A percentile compares a stretch with the other conserved stretches of the same genome.
Conservation (phyloP, 2,797 vertebrate species). For the Oceanodroma leucorhoa region DNA sequence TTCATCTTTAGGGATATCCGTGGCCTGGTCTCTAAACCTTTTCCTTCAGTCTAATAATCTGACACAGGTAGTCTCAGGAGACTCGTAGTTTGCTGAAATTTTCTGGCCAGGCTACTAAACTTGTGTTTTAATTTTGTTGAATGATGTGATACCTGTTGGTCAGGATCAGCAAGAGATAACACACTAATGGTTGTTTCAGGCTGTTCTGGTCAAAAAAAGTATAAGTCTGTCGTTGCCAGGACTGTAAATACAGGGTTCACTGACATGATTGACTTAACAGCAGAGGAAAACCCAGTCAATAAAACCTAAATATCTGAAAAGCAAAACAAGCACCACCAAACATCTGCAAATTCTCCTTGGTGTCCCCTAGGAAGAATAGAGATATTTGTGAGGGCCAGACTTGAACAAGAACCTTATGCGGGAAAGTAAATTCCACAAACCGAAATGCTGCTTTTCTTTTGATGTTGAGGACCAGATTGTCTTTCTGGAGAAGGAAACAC, state of each 20-base stretch:
- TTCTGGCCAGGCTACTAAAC: not conserved
- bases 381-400: not conserved
- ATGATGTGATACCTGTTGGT: accelerated
- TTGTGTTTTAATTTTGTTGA: not conserved
- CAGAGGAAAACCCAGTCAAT: not conserved
- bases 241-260: not conserved
- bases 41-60: not conserved
- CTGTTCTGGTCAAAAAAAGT: not conserved
- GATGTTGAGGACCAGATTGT: not conserved
- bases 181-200: not conserved
- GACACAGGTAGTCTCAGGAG: not conserved
- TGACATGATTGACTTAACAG: not conserved
- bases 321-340: not conserved
- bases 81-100: accelerated
- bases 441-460: accelerated
- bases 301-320: not conserved
- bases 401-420: accelerated
- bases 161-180: not conserved
- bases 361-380: not conserved
- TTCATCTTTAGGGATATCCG: accelerated
- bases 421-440: not conserved
- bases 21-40: not conserved
- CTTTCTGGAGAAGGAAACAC: not conserved
- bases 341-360: not conserved
- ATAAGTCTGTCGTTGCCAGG: accelerated